phyloP scores from a whole-genome alignment of 2,888 invertebrate genomes.

The Agrochola litura region DNA sequence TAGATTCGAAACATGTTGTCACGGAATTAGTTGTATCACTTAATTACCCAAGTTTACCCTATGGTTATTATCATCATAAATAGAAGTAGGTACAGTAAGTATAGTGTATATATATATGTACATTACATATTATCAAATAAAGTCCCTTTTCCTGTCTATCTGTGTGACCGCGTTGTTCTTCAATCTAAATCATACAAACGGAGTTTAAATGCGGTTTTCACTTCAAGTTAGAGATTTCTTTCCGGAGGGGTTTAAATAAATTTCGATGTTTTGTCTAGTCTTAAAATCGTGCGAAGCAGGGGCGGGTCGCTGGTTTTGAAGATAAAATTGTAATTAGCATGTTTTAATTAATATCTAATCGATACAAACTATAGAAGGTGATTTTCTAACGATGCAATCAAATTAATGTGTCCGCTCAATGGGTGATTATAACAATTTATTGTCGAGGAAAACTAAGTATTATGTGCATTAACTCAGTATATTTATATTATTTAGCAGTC shows the following conservation, averaged over 20 bases:
- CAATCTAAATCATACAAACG: background rate
- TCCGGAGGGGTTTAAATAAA: too few species aligned
- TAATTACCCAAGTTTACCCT: too few species aligned
- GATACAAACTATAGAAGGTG: slow-evolving; percentile 18
- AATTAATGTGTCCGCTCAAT: slow-evolving; percentile 37
- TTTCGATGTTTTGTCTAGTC: background rate
- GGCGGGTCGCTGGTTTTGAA: background rate
- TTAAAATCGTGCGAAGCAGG: background rate
- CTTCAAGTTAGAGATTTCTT: too few species aligned
- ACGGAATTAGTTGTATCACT: too few species aligned
- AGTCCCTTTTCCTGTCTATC: background rate
- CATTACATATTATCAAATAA: background rate
- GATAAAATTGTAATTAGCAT: background rate
- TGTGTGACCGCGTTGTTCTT: background rate
- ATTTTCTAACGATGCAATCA: slow-evolving; percentile 43
- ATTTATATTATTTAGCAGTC: slow-evolving; percentile 36
- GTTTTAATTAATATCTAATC: slow-evolving; percentile 19
- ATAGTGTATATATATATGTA: too few species aligned
- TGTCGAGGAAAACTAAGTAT: slow-evolving; percentile 32
- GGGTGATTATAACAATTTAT: slow-evolving; percentile 48
- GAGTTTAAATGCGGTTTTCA: too few species aligned
- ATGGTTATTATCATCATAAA: too few species aligned
- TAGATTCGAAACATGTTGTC: too few species aligned
- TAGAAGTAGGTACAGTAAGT: too few species aligned
- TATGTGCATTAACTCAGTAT: slow-evolving; percentile 24